A percentile compares a stretch with the other conserved stretches of the same genome.
Evolutionary conservation across 2,888 invertebrate species (phyloP).

Genomic region (Zootermopsis nevadensis): DNA sequence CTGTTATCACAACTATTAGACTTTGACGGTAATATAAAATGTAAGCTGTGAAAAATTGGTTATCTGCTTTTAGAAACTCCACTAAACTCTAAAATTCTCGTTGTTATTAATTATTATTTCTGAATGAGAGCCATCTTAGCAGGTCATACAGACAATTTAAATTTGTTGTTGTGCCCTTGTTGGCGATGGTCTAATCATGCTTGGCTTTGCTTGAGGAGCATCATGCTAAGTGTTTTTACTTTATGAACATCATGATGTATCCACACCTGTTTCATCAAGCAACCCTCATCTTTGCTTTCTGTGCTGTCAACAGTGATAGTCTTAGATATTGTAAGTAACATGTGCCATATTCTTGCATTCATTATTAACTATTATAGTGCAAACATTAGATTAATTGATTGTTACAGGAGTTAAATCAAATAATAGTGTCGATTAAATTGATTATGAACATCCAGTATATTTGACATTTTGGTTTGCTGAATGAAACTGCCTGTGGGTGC

Average conservation of each 20-base stretch:
- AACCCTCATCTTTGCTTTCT: slow-evolving; percentile 7
- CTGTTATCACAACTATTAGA: too few relatives aligned
- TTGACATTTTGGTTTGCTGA: too few relatives aligned
- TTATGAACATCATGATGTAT: neutral
- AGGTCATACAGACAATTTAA: neutral
- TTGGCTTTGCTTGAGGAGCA: slow-evolving; percentile 31
- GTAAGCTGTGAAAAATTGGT: too few relatives aligned
- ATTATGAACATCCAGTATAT: neutral
- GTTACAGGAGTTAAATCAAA: too few relatives aligned
- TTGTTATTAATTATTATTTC: too few relatives aligned
- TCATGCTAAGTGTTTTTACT: slow-evolving; percentile 22
- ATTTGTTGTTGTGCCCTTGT: neutral
- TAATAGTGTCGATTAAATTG: neutral
- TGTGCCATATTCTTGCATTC: too few relatives aligned
- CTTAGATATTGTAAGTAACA: slow-evolving; percentile 32
- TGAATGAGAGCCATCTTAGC: neutral
- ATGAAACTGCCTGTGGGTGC: too few relatives aligned
- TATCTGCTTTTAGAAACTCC: too few relatives aligned
- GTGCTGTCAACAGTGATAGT: neutral
- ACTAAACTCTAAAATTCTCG: too few relatives aligned
- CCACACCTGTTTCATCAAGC: slow-evolving; percentile 34
- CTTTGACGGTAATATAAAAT: too few relatives aligned
- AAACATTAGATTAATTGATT: too few relatives aligned
- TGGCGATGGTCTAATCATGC: slow-evolving; percentile 13
- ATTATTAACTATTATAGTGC: neutral